Conservation (phyloP, 1,140 invertebrate species). For the Brachionus angularis region DNA sequence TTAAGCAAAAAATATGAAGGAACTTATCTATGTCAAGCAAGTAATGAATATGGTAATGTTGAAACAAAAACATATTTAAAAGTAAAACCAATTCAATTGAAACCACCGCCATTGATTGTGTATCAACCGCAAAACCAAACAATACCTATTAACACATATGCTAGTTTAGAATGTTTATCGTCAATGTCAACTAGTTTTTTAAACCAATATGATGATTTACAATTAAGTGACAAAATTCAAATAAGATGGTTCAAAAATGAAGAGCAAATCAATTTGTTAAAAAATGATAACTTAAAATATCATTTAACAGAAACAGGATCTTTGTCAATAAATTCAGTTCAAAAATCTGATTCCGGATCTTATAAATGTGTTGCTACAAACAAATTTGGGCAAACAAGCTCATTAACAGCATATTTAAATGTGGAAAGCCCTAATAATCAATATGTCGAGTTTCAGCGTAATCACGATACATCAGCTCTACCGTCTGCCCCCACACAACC, state of each 20-base stretch:
- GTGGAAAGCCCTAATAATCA: constrained; percentile 28
- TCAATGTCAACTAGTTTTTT: too few relatives aligned
- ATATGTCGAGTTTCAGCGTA: constrained; percentile 11
- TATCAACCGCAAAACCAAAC: constrained; percentile 39
- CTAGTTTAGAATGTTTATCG: constrained; percentile 7
- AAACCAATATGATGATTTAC: too few relatives aligned
- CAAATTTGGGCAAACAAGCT: not conserved
- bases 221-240: not conserved
- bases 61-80: not conserved
- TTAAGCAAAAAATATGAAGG: constrained; percentile 17
- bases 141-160: constrained; percentile 8
- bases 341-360: not conserved
- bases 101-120: not conserved
- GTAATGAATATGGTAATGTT: constrained; percentile 4
- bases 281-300: not conserved
- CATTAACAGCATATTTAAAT: not conserved
- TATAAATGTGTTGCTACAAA: constrained; percentile 10
- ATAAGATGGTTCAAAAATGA: constrained; percentile 31
- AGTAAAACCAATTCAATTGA: not conserved
- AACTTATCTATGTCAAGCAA: constrained; percentile 27
- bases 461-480: constrained; percentile 1
- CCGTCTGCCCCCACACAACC: not conserved
- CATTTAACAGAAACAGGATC: not conserved
- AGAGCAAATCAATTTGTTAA: not conserved
- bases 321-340: constrained; percentile 16